Evolutionary conservation across 2,113 vertebrate genomes (phyloP).

Genomic region (Bungarus multicinctus): DNA sequence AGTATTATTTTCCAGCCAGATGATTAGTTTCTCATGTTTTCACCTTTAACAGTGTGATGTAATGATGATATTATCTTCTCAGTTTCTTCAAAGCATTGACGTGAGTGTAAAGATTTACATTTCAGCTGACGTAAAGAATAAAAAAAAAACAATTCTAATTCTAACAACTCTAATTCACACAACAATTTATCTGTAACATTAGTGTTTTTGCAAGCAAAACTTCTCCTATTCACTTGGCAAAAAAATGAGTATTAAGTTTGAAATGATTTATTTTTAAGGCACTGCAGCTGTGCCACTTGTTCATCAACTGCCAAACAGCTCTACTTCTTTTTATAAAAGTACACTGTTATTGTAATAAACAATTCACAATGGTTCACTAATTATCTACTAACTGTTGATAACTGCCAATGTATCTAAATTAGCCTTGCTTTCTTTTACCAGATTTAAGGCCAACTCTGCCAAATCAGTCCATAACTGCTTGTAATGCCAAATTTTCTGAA

Average conservation of each 20-base stretch:
- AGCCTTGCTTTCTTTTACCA: not conserved
- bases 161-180: not conserved
- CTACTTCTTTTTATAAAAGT: not conserved
- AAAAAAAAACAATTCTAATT: not conserved
- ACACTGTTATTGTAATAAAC: conserved; percentile 20
- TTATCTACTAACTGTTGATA: conserved; percentile 38
- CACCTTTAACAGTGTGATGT: not conserved
- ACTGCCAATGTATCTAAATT: conserved; percentile 8
- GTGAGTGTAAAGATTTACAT: not conserved
- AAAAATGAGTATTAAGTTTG: conserved; percentile 15
- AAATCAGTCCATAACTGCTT: not conserved
- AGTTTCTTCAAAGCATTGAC: not conserved
- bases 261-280: conserved; percentile 3
- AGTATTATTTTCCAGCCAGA: not conserved
- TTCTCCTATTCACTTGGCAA: not conserved
- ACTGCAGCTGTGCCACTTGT: conserved; percentile 8
- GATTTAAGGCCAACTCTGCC: not conserved
- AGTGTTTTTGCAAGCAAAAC: conserved; percentile 20
- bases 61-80: not conserved
- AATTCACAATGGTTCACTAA: conserved; percentile 22
- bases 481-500: not conserved
- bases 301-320: not conserved
- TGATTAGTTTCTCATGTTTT: conserved; percentile 14
- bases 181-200: not conserved
- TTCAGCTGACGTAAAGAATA: not conserved